Percentiles rank a stretch among this genome's conserved stretches.
Conservation (phyloP, 2,888 invertebrate species). For the Oxyteleia sp. region DNA sequence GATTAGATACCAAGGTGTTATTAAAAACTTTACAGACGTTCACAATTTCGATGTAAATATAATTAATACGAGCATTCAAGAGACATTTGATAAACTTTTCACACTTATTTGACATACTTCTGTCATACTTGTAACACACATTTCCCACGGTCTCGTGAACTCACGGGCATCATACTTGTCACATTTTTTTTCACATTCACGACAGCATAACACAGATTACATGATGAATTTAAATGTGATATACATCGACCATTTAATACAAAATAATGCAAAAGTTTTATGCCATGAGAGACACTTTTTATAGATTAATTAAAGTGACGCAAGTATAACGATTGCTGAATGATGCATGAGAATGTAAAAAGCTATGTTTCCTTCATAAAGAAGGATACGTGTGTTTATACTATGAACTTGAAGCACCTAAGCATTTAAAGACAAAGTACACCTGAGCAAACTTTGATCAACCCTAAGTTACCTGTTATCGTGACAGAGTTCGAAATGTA, state of each 20-base stretch:
- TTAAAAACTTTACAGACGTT: conserved; percentile 8
- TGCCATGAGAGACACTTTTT: neutral
- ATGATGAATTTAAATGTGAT: conserved; percentile 46
- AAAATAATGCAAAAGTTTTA: conserved; percentile 16
- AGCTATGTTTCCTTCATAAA: neutral
- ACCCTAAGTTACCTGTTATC: conserved; percentile 71
- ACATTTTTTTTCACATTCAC: conserved; percentile 45
- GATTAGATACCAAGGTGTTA: conserved; percentile 5
- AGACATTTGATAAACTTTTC: conserved; percentile 62
- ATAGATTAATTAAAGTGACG: neutral
- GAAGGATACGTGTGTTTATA: conserved; percentile 9
- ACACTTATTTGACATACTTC: conserved; percentile 60
- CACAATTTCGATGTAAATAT: conserved; percentile 11
- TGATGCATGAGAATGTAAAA: neutral
- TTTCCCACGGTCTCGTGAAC: conserved; percentile 54
- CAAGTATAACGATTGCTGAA: neutral
- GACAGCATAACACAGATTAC: conserved; percentile 41
- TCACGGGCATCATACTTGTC: conserved; percentile 41
- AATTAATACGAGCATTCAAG: conserved; percentile 45
- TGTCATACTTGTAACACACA: conserved; percentile 50
- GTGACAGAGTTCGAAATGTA: conserved; percentile 72
- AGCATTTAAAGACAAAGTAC: conserved; percentile 53
- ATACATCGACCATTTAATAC: conserved; percentile 25
- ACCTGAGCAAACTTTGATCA: conserved; percentile 69
- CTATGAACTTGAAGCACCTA: conserved; percentile 35